phyloP scores from a whole-genome alignment of 2,113 vertebrate genomes.

The Vulpes lagopus region DNA sequence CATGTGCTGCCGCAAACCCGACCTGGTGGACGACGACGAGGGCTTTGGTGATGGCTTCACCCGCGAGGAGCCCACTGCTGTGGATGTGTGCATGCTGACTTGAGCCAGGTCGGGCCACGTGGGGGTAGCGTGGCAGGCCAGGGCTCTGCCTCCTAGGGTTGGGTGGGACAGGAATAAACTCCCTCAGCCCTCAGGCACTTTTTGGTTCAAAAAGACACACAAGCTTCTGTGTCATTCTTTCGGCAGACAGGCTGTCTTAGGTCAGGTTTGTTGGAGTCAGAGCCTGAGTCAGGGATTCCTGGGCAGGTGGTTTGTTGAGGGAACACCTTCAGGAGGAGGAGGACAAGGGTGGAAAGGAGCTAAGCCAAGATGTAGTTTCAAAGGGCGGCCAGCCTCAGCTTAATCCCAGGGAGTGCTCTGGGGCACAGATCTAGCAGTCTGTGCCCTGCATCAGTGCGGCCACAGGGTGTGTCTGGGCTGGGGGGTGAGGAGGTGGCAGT shows the following conservation, averaged over 20 bases:
- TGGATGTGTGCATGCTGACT: constrained; percentile 83
- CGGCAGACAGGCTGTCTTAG: not conserved
- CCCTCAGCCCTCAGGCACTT: too few relatives aligned
- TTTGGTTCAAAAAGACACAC: not conserved
- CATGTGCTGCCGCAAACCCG: constrained; percentile 92
- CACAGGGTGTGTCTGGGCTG: not conserved
- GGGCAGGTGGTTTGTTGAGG: not conserved
- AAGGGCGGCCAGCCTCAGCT: not conserved
- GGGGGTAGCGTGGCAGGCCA: rapidly evolving
- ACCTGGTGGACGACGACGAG: constrained; percentile 87
- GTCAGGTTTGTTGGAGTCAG: not conserved
- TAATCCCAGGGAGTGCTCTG: rapidly evolving
- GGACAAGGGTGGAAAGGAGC: not conserved
- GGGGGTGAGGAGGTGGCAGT: not conserved
- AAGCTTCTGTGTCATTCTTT: constrained; percentile 11
- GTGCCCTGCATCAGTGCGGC: not conserved
- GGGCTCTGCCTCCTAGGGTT: not conserved
- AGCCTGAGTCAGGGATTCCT: not conserved
- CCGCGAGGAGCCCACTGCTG: not conserved
- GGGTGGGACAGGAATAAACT: constrained; percentile 60
- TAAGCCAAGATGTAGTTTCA: not conserved
- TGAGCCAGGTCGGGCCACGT: constrained; percentile 43
- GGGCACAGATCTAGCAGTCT: not conserved
- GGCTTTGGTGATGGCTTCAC: constrained; percentile 96
- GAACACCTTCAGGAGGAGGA: not conserved